phyloP scores from a whole-genome alignment of 2,113 vertebrate genomes.

The Engraulis encrasicolus region DNA sequence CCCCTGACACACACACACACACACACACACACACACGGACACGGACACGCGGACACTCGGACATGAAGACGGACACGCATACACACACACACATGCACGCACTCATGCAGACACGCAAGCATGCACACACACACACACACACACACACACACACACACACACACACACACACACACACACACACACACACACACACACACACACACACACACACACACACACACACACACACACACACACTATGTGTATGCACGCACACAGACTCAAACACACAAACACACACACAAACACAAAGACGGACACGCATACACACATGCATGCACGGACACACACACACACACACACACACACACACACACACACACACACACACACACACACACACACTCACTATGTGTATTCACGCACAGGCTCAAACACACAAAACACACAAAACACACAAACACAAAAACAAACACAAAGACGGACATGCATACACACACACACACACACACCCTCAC shows the following conservation, averaged over 20 bases:
- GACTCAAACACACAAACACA: no score
- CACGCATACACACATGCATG: no score
- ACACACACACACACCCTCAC: not conserved
- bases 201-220: not conserved
- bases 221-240: not conserved
- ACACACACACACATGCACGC: not conserved
- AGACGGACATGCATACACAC: no score
- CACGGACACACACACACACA: not conserved
- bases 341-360: not conserved
- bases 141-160: no score
- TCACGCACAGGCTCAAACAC: no score
- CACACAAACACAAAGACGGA: no score
- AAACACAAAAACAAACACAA: not conserved
- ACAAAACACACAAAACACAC: not conserved
- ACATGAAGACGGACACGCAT: no score
- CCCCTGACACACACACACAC: conserved; percentile 8
- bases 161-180: no score
- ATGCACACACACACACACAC: no score
- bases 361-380: not conserved
- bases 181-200: no score
- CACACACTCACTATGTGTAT: not conserved
- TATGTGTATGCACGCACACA: not conserved
- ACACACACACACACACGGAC: not conserved
- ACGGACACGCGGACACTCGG: no score
- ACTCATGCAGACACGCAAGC: not conserved